Base-by-base conservation (phyloP, 37 sponge, comb jelly and placozoan genomes). In the Dysidea cf. avara region DNA sequence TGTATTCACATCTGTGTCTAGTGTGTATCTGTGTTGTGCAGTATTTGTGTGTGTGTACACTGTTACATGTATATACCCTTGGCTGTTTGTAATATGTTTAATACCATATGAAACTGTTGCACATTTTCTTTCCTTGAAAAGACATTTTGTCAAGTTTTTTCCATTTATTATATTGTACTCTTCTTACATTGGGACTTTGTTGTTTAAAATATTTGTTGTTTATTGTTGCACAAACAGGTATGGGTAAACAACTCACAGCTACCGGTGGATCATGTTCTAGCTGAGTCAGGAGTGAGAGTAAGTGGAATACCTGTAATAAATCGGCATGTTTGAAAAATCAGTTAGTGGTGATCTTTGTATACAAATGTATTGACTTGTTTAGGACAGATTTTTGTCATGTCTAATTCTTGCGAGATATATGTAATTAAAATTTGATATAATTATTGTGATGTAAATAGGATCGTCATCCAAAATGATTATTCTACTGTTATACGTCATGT, bases 161-260 rank as follows among this genome's bases (percentile, higher is more conserved):
- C n/a, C n/a, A n/a, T n/a, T n/a, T n/a, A n/a, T n/a, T n/a, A n/a
- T n/a, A n/a, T n/a, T n/a, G n/a, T n/a, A n/a, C n/a, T n/a, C n/a
- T n/a, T n/a, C n/a, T n/a, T n/a, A n/a, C n/a, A n/a, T n/a, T n/a
- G n/a, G n/a, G n/a, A n/a, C n/a, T n/a, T n/a, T n/a, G n/a, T n/a
- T n/a, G n/a, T n/a, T n/a, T n/a, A n/a, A n/a, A n/a, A n/a, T n/a
- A n/a, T n/a, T n/a, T n/a, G n/a, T n/a, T n/a, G n/a, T n/a, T n/a
- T n/a, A n/a, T n/a, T n/a, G n/a, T n/a, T n/a, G n/a, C n/a, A n/a
- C 54, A 13, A 56, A 54, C 39, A 93, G 78, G 83, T 89, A 1
- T 97, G 99, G 99, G 75, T 78, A 24, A 91, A 82, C 47, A 94
- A 94, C 64, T 97, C 99, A 22, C 95, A 86, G 73, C 80, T 97